Base-by-base conservation (phyloP, 2,113 vertebrate species). In the Alosa alosa region DNA sequence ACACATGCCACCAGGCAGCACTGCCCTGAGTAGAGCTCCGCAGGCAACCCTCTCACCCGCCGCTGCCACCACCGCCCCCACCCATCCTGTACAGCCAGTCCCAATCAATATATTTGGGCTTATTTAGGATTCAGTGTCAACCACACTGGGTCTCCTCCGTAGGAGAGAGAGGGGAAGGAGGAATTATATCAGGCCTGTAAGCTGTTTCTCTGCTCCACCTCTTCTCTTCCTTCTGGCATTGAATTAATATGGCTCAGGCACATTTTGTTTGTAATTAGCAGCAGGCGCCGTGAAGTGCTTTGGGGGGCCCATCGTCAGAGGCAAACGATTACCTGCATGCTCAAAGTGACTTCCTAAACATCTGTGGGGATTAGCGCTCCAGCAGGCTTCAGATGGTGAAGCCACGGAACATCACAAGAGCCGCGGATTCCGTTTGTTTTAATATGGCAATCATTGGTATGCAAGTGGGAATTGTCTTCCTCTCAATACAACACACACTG, bases 211-310 rank as follows among this genome's bases (percentile, higher is more conserved):
- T 45, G 52, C 41, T 84, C 41, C 60, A 84, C 83, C 83, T 84
- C 36, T 60, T 84, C 52, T 60, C 81, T 86, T 49, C 41, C 87
- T 68, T 22, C 50, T 41, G 57, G 84, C 45, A 46, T 41, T 44
- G 86, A 87, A 90, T 90, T 84, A 89, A 86, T 85, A 87, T 84
- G 83, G 87, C 87, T 84, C 84, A 85, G 83, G 47, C 85, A 31
- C 57, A 52, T 87, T 89, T 89, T 83, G 84, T 89, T 86, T 87
- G 85, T 87, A 88, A 91, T 88, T 89, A 89, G 85, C 86, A 87
- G 86, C 25, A 22, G 83, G 84, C 84, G n/a, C 72, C 85, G 81
- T 82, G 72, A 81, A 87, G 81, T 81, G 86, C 84, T 84, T 60
- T 52, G 64, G 86, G 81, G 81, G 82, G 81, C 49, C 64, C 57